Conservation (phyloP, 1,140 invertebrate genomes). For the Atta texana region DNA sequence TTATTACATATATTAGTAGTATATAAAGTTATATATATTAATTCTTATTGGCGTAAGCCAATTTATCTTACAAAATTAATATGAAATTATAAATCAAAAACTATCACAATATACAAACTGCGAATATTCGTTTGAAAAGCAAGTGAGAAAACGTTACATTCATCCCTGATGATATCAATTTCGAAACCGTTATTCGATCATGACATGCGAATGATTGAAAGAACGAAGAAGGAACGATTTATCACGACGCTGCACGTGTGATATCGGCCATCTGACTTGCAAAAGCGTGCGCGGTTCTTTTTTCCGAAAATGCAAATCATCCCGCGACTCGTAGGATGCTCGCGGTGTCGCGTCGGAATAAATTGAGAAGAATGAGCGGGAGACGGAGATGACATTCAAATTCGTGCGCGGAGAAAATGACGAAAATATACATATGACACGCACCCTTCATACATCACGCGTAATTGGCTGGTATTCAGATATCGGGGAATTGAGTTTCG, state of each 20-base stretch:
- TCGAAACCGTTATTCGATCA: conserved; percentile 69
- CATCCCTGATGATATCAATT: conserved; percentile 62
- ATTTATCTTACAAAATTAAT: background rate
- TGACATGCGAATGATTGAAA: conserved; percentile 72
- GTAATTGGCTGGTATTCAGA: conserved; percentile 84
- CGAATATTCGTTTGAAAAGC: background rate
- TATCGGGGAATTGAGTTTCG: conserved; percentile 82
- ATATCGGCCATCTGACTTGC: conserved; percentile 73
- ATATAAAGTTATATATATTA: too few relatives aligned
- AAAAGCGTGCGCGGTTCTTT: conserved; percentile 63
- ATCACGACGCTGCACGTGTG: conserved; percentile 64
- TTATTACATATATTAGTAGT: too few relatives aligned
- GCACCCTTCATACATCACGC: conserved; percentile 75
- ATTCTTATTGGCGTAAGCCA: too few relatives aligned
- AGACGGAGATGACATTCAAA: conserved; percentile 82
- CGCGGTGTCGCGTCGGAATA: conserved; percentile 75
- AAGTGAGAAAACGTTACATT: conserved; percentile 18
- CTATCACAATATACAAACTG: background rate
- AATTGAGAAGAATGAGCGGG: conserved; percentile 80
- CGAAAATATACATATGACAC: conserved; percentile 80
- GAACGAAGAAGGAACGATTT: conserved; percentile 65
- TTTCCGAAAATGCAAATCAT: conserved; percentile 83
- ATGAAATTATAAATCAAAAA: background rate
- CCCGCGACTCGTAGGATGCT: conserved; percentile 38
- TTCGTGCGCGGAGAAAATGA: conserved; percentile 79